These are phyloP conservation scores for Origma solitaria DNA, from an alignment of 2,113 vertebrate species.

Conservation along the genomic window DNA sequence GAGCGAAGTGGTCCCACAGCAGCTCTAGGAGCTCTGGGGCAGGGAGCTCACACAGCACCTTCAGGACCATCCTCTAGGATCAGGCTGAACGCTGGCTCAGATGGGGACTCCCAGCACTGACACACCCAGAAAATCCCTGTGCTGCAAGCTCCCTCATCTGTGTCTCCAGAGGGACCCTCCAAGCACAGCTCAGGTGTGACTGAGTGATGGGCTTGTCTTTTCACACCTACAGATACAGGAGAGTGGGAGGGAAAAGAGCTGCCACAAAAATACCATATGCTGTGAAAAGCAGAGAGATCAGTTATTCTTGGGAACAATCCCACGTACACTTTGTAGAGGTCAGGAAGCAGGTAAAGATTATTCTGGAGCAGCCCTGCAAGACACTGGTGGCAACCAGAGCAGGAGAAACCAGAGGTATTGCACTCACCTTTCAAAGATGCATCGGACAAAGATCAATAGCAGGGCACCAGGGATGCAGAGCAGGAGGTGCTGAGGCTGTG, in stretches of 20 bases:
- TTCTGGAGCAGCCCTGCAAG: background rate
- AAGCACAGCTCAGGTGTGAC: background rate
- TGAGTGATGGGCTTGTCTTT: background rate
- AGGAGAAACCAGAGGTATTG: background rate
- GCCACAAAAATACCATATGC: background rate
- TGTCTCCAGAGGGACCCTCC: background rate
- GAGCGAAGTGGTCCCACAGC: background rate
- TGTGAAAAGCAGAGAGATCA: background rate
- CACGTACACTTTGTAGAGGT: background rate
- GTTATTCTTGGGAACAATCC: background rate
- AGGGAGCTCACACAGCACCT: background rate
- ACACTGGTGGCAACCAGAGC: background rate
- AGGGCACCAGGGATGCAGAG: slow-evolving; percentile 70
- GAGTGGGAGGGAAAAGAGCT: background rate
- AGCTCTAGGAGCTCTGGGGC: background rate
- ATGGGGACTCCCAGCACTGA: background rate
- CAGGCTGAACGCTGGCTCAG: background rate
- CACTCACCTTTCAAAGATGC: slow-evolving; percentile 74
- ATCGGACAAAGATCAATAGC: slow-evolving; percentile 58
- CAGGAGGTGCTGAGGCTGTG: slow-evolving; percentile 73
- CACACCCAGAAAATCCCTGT: background rate
- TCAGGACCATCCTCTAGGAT: background rate
- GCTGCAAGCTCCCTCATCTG: background rate
- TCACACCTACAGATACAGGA: background rate
- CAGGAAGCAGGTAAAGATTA: background rate